Evolutionary conservation across 2,797 vertebrate species (phyloP), one percentile per base, ranked within the genome.

Genomic region (Coreius guichenoti): DNA sequence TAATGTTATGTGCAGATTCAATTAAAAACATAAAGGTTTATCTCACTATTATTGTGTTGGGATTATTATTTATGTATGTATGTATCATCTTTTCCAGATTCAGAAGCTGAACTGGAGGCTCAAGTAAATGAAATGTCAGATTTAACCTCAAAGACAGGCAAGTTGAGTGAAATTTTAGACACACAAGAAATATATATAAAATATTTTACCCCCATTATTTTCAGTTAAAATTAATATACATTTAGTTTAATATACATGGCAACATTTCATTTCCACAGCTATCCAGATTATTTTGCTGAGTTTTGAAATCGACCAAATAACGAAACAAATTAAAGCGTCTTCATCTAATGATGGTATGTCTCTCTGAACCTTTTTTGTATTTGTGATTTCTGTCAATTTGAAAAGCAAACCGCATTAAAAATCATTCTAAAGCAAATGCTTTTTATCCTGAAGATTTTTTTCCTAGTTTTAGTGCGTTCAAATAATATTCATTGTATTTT

Each of bases 231-330:
- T 39, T 0, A 31, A 31, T 65, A 63, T 16, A 6, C 6, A 45
- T 58, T 45, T 26, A 3, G 23, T 26, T 70, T 13, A 81, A 36
- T 51, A 63, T 23, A 11, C 33, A 80, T 56, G 47, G 12, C 45
- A 36, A 68, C 3, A 54, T 70, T 81, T 58, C 0, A 31, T 23
- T 63, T 75, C 29, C 36, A 83, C 81, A 83, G 81, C 23, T 63
- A 2, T 83, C 56, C 70, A 51, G 81, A 51, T 83, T 75, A 65
- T 75, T 75, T 74, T 74, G 43, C 43, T 65, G 31, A 58, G 81
- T 58, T n/a, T 36, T 16, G 81, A 75, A 75, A 65, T 83, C 75
- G 29, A 75, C 14, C 21, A 19, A 26, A 36, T 65, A 51, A 65
- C 5, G 2, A 83, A 75, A 36, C 29, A 83, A 49, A 51, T 83